Percentiles rank a stretch among this genome's conserved stretches.
Conservation (phyloP, 2,888 invertebrate genomes). For the Gymnoscelis rufifasciata region DNA sequence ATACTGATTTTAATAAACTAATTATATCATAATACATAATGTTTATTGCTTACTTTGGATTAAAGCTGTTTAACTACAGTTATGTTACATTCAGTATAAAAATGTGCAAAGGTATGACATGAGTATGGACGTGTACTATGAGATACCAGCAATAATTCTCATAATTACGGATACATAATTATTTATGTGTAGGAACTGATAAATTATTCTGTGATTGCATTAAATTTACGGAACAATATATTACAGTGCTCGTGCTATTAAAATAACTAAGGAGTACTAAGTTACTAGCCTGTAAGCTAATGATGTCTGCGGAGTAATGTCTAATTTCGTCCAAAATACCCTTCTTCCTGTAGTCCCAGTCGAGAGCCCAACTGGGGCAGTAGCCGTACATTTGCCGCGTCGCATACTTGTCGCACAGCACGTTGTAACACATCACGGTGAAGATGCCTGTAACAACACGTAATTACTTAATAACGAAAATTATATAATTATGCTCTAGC, state of each 20-base stretch:
- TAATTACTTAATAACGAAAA: slow-evolving; percentile 8
- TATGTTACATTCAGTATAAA: slow-evolving; percentile 24
- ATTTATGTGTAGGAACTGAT: slow-evolving; percentile 16
- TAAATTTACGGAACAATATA: slow-evolving; percentile 22
- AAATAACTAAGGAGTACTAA: slow-evolving; percentile 34
- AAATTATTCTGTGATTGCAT: slow-evolving; percentile 21
- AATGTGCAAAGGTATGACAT: slow-evolving; percentile 29
- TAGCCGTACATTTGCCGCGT: slow-evolving; percentile 99
- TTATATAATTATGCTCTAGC: slow-evolving; percentile 11
- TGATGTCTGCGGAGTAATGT: slow-evolving; percentile 97
- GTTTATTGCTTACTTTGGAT: slow-evolving; percentile 16
- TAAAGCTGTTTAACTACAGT: slow-evolving; percentile 24
- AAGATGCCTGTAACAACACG: slow-evolving; percentile 86
- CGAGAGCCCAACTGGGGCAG: slow-evolving; percentile 99
- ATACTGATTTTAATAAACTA: slow-evolving; percentile 5
- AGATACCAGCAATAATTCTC: slow-evolving; percentile 24
- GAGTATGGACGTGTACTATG: slow-evolving; percentile 28
- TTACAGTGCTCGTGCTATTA: slow-evolving; percentile 29
- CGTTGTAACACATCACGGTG: slow-evolving; percentile 99
- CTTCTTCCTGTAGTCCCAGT: slow-evolving; percentile 99
- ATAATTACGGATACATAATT: slow-evolving; percentile 10
- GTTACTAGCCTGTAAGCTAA: slow-evolving; percentile 83
- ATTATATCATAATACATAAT: slow-evolving; percentile 8
- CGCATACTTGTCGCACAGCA: slow-evolving; percentile 99
- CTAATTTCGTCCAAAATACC: slow-evolving; percentile 97